These are phyloP conservation scores for Synergus itoensis DNA, from an alignment of 2,888 invertebrate species.

Conservation along the genomic window DNA sequence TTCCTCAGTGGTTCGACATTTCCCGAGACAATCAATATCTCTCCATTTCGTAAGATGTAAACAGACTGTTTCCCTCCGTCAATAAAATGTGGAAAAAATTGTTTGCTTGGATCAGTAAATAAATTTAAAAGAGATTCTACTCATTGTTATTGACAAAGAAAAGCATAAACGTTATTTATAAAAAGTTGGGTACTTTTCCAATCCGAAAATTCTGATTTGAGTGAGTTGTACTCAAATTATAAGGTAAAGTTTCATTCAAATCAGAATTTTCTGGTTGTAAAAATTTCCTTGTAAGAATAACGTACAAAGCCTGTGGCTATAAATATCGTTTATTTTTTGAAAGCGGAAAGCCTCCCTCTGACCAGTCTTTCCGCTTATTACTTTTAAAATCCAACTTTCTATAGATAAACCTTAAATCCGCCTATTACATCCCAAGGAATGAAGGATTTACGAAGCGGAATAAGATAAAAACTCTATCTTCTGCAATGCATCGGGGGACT, in stretches of 20 bases:
- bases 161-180: neutral
- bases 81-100: neutral
- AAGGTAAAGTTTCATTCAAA: too few relatives aligned
- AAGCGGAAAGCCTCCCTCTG: neutral
- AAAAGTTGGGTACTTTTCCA: too few relatives aligned
- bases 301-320: too few relatives aligned
- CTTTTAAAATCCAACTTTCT: neutral
- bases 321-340: neutral
- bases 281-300: too few relatives aligned
- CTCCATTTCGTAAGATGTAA: neutral
- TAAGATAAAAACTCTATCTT: conserved; percentile 28
- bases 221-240: too few relatives aligned
- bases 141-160: neutral
- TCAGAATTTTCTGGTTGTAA: too few relatives aligned
- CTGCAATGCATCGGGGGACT: neutral
- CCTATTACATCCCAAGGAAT: neutral
- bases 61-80: neutral
- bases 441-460: conserved; percentile 13
- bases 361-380: neutral
- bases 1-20: neutral
- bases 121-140: neutral
- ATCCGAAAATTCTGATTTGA: too few relatives aligned
- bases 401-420: conserved; percentile 24
- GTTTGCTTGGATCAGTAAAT: too few relatives aligned
- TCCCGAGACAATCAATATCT: neutral